Conservation (phyloP, 2,888 invertebrate genomes). For the Tinea trinotella region DNA sequence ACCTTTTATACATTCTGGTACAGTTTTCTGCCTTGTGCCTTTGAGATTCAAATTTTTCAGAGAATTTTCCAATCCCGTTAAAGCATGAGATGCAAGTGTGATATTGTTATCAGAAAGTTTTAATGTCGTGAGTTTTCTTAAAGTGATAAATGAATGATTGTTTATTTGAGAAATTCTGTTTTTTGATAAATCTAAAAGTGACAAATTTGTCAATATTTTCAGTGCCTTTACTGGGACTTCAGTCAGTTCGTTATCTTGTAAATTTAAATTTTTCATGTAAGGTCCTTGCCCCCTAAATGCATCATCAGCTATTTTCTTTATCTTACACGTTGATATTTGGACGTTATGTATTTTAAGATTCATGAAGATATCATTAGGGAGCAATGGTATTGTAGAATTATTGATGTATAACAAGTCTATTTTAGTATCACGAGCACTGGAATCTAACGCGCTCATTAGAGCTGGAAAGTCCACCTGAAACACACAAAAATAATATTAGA, state of each 20-base stretch:
- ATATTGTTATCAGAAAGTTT: conserved; percentile 92
- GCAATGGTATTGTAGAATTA: conserved; percentile 82
- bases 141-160: conserved; percentile 81
- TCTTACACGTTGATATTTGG: conserved; percentile 87
- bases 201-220: conserved; percentile 77
- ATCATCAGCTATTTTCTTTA: conserved; percentile 77
- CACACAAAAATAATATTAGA: too few species aligned
- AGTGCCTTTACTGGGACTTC: conserved; percentile 85
- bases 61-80: conserved; percentile 84
- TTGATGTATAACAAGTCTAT: conserved; percentile 91
- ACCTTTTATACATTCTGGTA: conserved; percentile 85
- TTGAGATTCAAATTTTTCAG: conserved; percentile 92
- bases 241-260: conserved; percentile 85
- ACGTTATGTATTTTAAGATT: conserved; percentile 84
- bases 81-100: conserved; percentile 77
- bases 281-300: conserved; percentile 89
- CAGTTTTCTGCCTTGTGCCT: conserved; percentile 84
- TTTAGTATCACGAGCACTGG: conserved; percentile 76
- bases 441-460: conserved; percentile 81
- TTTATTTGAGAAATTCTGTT: conserved; percentile 82
- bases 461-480: conserved; percentile 81
- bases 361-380: conserved; percentile 78
- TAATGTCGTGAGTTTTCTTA: conserved; percentile 82
- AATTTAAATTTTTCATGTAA: conserved; percentile 85
- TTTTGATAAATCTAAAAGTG: conserved; percentile 87